A percentile compares a stretch with the other conserved stretches of the same genome.
Evolutionary conservation across 1,140 invertebrate species (phyloP).

Genomic region (Prorops nasuta): DNA sequence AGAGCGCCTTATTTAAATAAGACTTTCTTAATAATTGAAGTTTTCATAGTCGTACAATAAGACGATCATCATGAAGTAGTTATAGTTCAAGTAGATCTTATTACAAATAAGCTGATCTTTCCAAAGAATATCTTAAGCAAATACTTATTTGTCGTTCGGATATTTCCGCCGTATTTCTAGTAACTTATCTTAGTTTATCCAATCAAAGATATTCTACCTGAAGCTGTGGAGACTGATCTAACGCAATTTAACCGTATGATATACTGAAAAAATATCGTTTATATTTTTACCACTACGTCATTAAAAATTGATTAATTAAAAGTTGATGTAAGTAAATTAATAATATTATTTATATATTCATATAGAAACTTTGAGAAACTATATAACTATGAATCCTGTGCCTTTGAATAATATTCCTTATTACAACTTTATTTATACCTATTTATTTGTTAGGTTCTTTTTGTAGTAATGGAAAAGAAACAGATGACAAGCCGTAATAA

Average conservation of each 20-base stretch:
- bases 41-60: neutral
- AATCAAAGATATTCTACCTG: too few species aligned
- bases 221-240: too few species aligned
- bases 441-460: neutral
- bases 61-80: neutral
- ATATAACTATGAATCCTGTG: too few species aligned
- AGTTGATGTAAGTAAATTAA: neutral
- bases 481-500: neutral
- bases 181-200: too few species aligned
- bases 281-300: too few species aligned
- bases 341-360: neutral
- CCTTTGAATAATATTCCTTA: neutral
- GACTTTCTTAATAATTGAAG: too few species aligned
- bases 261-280: too few species aligned
- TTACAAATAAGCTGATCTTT: neutral
- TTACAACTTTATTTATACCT: neutral
- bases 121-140: constrained; percentile 1
- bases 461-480: neutral
- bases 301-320: too few species aligned
- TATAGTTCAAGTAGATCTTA: neutral
- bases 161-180: neutral
- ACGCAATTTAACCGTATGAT: too few species aligned
- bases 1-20: constrained; percentile 4
- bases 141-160: neutral
- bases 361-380: neutral